phyloP scores from a whole-genome alignment of 2,113 vertebrate species.

The Labrus mixtus region DNA sequence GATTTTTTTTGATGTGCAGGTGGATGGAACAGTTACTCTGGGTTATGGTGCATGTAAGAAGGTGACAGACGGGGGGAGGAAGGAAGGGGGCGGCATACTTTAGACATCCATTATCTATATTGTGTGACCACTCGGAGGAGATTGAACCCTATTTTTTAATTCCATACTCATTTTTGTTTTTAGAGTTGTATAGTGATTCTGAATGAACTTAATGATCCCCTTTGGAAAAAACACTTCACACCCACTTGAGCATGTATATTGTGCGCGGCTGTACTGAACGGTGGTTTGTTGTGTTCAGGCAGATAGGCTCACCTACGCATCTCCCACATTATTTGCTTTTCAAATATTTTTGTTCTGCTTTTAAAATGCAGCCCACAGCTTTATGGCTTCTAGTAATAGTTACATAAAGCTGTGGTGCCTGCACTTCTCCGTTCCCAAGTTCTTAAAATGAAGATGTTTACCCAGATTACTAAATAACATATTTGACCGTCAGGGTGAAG shows the following conservation, averaged over 20 bases:
- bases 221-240: background rate
- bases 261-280: background rate
- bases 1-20: constrained; percentile 49
- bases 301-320: constrained; percentile 29
- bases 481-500: background rate
- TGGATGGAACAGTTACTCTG: constrained; percentile 39
- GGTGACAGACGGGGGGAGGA: constrained; percentile 33
- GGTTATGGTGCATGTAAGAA: constrained; percentile 29
- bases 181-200: constrained; percentile 5
- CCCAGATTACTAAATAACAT: background rate
- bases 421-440: background rate
- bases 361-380: constrained; percentile 4
- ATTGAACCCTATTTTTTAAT: constrained; percentile 49
- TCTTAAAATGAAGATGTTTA: background rate
- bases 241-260: background rate
- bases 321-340: constrained; percentile 23
- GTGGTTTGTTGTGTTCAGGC: background rate
- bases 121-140: constrained; percentile 22
- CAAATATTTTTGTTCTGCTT: constrained; percentile 14
- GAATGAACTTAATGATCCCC: no score
- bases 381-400: background rate
- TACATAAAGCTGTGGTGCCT: background rate
- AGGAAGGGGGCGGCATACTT: constrained; percentile 8
- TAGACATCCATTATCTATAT: constrained; percentile 25
- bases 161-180: constrained; percentile 34